Base-by-base conservation (phyloP, 2,888 invertebrate genomes). In the Leptopilina myrica region DNA sequence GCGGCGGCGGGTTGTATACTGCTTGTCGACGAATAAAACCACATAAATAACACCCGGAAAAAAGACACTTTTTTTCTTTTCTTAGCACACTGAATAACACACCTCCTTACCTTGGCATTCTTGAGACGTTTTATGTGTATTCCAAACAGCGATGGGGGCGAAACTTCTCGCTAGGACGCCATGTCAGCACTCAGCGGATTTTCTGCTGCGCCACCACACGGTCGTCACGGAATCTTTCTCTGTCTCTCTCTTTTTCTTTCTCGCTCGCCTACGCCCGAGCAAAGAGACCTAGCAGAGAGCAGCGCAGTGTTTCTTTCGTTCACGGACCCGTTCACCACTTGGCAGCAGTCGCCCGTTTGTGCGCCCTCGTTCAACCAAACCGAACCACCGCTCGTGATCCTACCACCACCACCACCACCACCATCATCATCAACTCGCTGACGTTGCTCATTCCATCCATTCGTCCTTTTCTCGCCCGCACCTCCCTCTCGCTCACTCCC, bases 181-280 rank as follows among this genome's bases (percentile, higher is more conserved):
- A 91, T 91, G 91, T 91, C 91, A 90, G 91, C 90, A 88, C 77
- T 43, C 75, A 86, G 84, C 87, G 76, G 33, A 64, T 80, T 88
- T 87, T 87, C 86, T 85, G 88, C 82, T 85, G 88, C 90, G 89
- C 90, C 90, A 88, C 89, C 90, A 85, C 84, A 86, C 89, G 90
- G 88, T 85, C 83, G 84, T 86, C 85, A 86, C 86, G 86, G 86
- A 90, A 89, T 87, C 12, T 49, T 49, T 49, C 49, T 49, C 12
- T 49, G 12, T 49, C 49, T 49, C 49, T 43, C 6, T 43, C 8
- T 43, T 7, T 43, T 43, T 43, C 43, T 43, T 43, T 43, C 59
- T 15, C 59, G 9, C 88, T 90, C 88, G 89, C 88, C 89, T 90
- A 89, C 90, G 90, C 88, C 89, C 88, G 89, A 84, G 26, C n/a